Evolutionary conservation across 1,140 invertebrate genomes (phyloP).

Genomic region (Augochlora pura): DNA sequence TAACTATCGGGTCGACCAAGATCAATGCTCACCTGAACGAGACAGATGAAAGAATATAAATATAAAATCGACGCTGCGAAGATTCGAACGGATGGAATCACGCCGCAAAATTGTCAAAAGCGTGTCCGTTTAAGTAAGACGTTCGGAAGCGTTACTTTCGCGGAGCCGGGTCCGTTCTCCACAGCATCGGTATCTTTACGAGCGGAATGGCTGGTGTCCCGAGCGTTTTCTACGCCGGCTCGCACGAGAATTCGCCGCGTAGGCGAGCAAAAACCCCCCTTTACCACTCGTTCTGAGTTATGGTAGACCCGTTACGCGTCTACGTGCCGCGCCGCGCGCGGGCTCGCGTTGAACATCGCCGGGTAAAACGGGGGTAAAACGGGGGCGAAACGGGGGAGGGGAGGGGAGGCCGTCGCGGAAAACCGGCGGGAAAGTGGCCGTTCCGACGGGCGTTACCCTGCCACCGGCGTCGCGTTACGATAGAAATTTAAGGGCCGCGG

Average conservation of each 20-base stretch:
- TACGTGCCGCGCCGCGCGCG: constrained; percentile 9
- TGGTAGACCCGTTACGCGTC: constrained; percentile 43
- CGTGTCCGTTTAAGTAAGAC: constrained; percentile 62
- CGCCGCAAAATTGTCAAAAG: too few relatives aligned
- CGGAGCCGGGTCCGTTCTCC: constrained; percentile 45
- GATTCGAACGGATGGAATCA: too few relatives aligned
- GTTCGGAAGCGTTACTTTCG: constrained; percentile 68
- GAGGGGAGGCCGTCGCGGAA: too few relatives aligned
- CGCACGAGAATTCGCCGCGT: not conserved
- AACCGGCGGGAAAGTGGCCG: not conserved
- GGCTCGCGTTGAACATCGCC: too few relatives aligned
- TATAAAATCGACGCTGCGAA: too few relatives aligned
- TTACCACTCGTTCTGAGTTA: constrained; percentile 62
- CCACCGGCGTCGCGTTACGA: not conserved
- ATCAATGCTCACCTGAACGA: too few relatives aligned
- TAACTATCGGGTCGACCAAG: too few relatives aligned
- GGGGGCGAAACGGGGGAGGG: too few relatives aligned
- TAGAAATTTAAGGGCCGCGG: not conserved
- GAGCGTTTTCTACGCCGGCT: not conserved
- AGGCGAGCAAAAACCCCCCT: not conserved
- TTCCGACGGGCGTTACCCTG: not conserved
- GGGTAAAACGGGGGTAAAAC: too few relatives aligned
- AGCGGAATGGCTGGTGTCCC: constrained; percentile 62
- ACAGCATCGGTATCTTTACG: constrained; percentile 69
- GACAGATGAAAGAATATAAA: too few relatives aligned